Evolutionary conservation across 2,113 vertebrate genomes (phyloP), one percentile per base, ranked within the genome.

Genomic region (Rhinolophus ferrumequinum): DNA sequence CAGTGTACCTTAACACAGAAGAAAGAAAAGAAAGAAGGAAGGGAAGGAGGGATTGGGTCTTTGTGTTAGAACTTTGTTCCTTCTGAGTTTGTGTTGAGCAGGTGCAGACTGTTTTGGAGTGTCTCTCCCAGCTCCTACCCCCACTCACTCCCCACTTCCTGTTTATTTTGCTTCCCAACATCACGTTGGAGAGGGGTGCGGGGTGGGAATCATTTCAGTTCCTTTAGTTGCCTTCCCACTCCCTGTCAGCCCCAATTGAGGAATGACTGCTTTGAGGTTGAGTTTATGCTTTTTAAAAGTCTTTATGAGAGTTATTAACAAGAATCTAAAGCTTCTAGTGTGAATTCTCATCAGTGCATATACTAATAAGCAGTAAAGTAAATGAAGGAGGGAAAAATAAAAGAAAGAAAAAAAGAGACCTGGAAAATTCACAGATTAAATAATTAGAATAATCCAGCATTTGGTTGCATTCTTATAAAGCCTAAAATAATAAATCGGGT

Each of bases 101-200:
- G 92, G 93, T 89, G 66, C 64, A 75, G 15, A 67, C 8, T 26
- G 0, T 66, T 93, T 82, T 79, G 79, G 82, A 92, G 56, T 41
- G 30, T 88, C 58, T 72, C 50, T 97, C 82, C n/a, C 22, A 84
- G 72, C 24, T 35, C 54, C 44, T 82, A 58, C 86, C 80, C 73
- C 26, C 81, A 4, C 11, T 3, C 24, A 7, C 1, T 52, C 19
- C 35, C 73, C 44, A 86, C 30, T 95, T 95, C 95, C 87, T 97
- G 66, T 92, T 97, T 96, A 86, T 82, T 91, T 86, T 85, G 70
- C 69, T 52, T 93, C 47, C 62, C 28, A 73, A 84, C 93, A 86
- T 60, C 67, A 58, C 60, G 77, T 12, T 88, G 86, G 66, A 81
- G 21, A 80, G 22, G 54, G 52, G 18, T 60, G 54, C n/a, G 50